Percentiles rank a stretch among this genome's conserved stretches.
These are phyloP conservation scores for Drosophila cardini DNA, from an alignment of 1,140 invertebrate genomes.

Conservation along the genomic window DNA sequence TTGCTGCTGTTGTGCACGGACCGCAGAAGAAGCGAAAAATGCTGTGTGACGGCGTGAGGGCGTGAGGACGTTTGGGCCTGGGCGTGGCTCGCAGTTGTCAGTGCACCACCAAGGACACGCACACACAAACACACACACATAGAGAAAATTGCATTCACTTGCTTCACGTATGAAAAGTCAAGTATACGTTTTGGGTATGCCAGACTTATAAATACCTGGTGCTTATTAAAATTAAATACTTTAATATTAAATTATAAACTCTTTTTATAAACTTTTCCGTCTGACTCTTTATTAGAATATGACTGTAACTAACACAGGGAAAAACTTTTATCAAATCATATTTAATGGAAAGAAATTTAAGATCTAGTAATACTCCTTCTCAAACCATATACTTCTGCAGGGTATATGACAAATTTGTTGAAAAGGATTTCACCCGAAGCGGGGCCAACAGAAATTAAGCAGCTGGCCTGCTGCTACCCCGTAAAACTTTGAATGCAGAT, in stretches of 20 bases:
- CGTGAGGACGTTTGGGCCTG: constrained; percentile 2
- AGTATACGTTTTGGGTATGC: neutral
- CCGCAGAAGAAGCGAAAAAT: constrained; percentile 38
- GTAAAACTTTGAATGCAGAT: constrained; percentile 57
- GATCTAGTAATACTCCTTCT: no score
- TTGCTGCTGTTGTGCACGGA: constrained; percentile 14
- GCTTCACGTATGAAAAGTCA: constrained; percentile 5
- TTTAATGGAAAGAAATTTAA: no score
- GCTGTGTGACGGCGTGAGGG: constrained; percentile 14
- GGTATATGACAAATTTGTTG: constrained; percentile 3
- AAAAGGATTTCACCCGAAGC: constrained; percentile 3
- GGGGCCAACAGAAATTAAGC: constrained; percentile 53
- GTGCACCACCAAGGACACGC: constrained; percentile 41
- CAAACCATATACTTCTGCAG: neutral
- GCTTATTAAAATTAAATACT: neutral
- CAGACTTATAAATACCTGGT: constrained; percentile 10
- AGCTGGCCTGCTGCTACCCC: constrained; percentile 27
- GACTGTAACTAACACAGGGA: no score
- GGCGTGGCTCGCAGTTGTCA: constrained; percentile 27
- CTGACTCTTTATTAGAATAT: no score
- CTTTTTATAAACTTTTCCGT: no score
- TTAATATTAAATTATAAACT: neutral
- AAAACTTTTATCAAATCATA: no score
- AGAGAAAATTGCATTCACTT: constrained; percentile 4
- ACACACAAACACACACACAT: constrained; percentile 23